phyloP scores from a whole-genome alignment of 2,797 vertebrate genomes.

The Microtus obscurus region DNA sequence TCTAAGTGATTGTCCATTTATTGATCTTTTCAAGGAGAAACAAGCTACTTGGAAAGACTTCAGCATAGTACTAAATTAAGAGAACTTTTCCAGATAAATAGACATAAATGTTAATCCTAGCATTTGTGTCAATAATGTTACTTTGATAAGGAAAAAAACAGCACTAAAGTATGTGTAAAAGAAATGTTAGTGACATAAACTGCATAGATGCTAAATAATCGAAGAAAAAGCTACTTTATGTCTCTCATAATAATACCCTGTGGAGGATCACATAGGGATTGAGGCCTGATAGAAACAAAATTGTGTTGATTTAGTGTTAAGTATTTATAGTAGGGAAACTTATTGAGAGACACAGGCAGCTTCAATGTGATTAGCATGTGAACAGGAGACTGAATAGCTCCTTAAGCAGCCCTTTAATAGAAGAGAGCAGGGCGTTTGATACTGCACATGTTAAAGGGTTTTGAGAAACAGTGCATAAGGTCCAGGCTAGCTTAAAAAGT shows the following conservation, averaged over 20 bases:
- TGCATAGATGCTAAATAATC: neutral
- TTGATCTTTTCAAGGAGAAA: constrained; percentile 45
- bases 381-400: neutral
- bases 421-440: neutral
- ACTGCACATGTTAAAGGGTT: neutral
- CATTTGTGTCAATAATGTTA: neutral
- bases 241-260: neutral
- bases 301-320: constrained; percentile 47
- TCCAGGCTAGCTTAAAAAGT: neutral
- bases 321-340: neutral
- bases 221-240: neutral
- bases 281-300: neutral
- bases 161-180: neutral
- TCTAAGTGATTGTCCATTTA: constrained; percentile 50
- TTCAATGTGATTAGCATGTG: neutral
- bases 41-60: constrained; percentile 37
- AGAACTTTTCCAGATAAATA: neutral
- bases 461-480: neutral
- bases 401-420: neutral
- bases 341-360: neutral
- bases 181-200: neutral
- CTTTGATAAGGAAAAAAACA: constrained; percentile 24
- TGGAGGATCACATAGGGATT: neutral
- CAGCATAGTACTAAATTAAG: neutral
- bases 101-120: constrained; percentile 31